phyloP scores from a whole-genome alignment of 2,113 vertebrate genomes.

The Butorides virescens region DNA sequence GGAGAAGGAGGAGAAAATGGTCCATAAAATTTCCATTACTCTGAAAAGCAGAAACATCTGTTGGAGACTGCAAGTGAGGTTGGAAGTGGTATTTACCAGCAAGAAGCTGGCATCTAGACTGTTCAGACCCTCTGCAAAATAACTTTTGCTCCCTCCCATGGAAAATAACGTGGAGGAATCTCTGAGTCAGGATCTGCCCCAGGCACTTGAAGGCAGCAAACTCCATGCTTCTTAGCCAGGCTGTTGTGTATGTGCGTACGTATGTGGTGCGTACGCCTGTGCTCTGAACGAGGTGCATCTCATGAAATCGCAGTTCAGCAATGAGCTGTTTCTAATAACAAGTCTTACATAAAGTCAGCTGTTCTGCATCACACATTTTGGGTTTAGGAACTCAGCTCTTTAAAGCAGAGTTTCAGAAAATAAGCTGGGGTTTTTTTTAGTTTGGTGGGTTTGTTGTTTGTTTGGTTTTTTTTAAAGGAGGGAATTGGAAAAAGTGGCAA shows the following conservation, averaged over 20 bases:
- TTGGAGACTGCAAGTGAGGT: constrained; percentile 36
- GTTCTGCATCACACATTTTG: background rate
- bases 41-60: constrained; percentile 66
- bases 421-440: background rate
- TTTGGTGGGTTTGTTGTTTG: background rate
- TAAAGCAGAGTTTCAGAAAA: constrained; percentile 11
- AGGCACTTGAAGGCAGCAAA: constrained; percentile 9
- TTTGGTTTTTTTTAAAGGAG: background rate
- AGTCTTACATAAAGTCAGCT: constrained; percentile 42
- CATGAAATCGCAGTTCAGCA: background rate
- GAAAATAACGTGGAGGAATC: constrained; percentile 53
- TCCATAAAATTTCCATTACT: constrained; percentile 59
- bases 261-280: background rate
- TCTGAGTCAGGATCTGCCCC: constrained; percentile 57
- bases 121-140: constrained; percentile 10
- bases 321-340: constrained; percentile 57
- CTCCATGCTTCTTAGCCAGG: background rate
- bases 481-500: background rate
- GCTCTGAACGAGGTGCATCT: constrained; percentile 1
- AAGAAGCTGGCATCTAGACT: constrained; percentile 22
- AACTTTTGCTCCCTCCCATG: constrained; percentile 11
- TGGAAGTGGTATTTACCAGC: constrained; percentile 52
- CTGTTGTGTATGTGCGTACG: background rate
- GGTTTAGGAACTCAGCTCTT: background rate
- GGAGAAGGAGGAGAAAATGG: constrained; percentile 49